Conservation (phyloP, 2,888 invertebrate species). For the Cryptops parisi region DNA sequence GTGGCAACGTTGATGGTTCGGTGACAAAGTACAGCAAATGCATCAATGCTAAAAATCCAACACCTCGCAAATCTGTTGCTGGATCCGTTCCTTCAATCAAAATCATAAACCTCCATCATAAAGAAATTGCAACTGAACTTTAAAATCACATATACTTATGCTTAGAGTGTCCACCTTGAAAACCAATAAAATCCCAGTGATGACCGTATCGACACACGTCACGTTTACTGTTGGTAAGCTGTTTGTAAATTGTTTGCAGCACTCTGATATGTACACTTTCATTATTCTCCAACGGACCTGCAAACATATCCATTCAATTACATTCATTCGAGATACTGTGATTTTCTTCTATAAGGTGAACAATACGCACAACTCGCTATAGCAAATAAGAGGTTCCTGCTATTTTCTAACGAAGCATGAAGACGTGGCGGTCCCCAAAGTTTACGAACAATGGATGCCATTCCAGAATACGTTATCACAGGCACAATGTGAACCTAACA, state of each 20-base stretch:
- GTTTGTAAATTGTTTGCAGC: conserved; percentile 36
- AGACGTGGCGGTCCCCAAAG: conserved; percentile 35
- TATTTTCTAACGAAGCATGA: conserved; percentile 27
- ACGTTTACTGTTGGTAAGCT: conserved; percentile 33
- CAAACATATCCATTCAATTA: conserved; percentile 7
- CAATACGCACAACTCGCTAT: conserved; percentile 34
- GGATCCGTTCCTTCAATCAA: conserved; percentile 32
- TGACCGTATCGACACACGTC: conserved; percentile 36
- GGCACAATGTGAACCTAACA: conserved; percentile 20
- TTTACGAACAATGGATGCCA: conserved; percentile 23
- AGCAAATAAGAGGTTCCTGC: conserved; percentile 35
- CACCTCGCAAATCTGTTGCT: conserved; percentile 39
- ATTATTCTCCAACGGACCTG: conserved; percentile 33
- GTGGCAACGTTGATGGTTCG: conserved; percentile 25
- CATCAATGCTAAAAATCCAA: conserved; percentile 37
- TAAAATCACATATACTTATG: neutral
- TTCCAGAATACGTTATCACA: conserved; percentile 17
- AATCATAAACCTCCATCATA: conserved; percentile 2
- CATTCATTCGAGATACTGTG: neutral
- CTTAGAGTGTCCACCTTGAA: conserved; percentile 33
- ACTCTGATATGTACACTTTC: conserved; percentile 33
- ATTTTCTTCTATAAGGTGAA: neutral
- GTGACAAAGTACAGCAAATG: conserved; percentile 36
- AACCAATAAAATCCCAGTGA: conserved; percentile 42
- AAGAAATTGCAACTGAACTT: neutral